A percentile compares a stretch with the other conserved stretches of the same genome.
These are phyloP conservation scores for Syngnathoides biaculeatus DNA, from an alignment of 2,113 vertebrate genomes.

Conservation along the genomic window DNA sequence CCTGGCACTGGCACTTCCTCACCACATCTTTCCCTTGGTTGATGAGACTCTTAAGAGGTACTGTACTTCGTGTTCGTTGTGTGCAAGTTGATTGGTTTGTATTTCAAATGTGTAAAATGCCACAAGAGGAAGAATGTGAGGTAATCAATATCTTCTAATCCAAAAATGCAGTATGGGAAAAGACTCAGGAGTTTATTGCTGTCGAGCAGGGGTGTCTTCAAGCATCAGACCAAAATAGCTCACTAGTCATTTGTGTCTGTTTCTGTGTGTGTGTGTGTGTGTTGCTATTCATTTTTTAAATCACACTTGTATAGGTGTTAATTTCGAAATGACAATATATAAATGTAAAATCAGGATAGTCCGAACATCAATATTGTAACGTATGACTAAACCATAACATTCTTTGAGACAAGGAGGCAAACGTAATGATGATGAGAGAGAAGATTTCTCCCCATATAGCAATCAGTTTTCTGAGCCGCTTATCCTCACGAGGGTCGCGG, in stretches of 20 bases:
- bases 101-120: slow-evolving; percentile 8
- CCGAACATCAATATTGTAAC: too few relatives aligned
- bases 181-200: neutral
- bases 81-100: slow-evolving; percentile 18
- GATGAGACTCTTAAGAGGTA: slow-evolving; percentile 18
- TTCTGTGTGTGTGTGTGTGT: neutral
- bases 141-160: neutral
- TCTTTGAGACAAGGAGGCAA: too few relatives aligned
- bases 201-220: neutral
- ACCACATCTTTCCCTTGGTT: slow-evolving; percentile 19
- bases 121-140: neutral
- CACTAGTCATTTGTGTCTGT: neutral
- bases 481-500: too few relatives aligned
- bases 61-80: slow-evolving; percentile 9
- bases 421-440: too few relatives aligned
- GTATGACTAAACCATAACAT: too few relatives aligned
- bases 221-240: neutral
- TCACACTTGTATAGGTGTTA: too few relatives aligned
- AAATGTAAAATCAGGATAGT: too few relatives aligned
- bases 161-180: too few relatives aligned
- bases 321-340: too few relatives aligned
- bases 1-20: slow-evolving; percentile 17
- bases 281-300: neutral
- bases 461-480: too few relatives aligned
- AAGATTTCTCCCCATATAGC: too few relatives aligned